Base-by-base conservation (phyloP, 2,797 vertebrate species). In the Eulemur coronatus region DNA sequence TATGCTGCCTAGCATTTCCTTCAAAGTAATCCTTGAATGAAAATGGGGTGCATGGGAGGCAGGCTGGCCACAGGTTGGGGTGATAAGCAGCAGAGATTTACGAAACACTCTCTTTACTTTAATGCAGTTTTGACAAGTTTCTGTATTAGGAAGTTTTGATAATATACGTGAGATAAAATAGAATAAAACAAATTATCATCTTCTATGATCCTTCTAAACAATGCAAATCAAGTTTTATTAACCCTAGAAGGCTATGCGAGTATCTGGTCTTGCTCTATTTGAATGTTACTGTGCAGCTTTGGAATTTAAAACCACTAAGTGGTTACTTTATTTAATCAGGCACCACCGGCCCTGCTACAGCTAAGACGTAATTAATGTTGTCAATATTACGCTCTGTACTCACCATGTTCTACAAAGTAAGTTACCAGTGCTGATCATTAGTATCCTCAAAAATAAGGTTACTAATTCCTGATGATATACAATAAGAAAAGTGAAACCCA, bases 21-120 rank as follows among this genome's bases (percentile, higher is more conserved):
- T 79, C 41, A 9, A 4, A 15, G 72, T 48, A 18, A 55, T 9
- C 55, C 72, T 28, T 38, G 17, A 43, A 24, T 13, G 24, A 33
- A 30, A 11, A 46, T 0, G 6, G 5, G 4, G 1, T 1, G 3
- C 3, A 8, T 41, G 13, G 24, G 26, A 17, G 28, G n/a, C 30
- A 35, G 5, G 35, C 2, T 50, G 69, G 55, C 43, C 43, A 5
- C 3, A 10, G 61, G 43, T 7, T 6, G 7, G 20, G 43, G 38
- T 1, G 35, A 17, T 13, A n/a, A 14, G n/a, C 30, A 12, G 1
- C 2, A 17, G 50, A 12, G 9, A 9, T 55, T 2, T 6, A 5
- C 1, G 0, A 0, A 3, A 8, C 7, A 5, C 46, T 28, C 46
- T 38, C 4, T 17, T 17, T 14, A 3, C 24, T 57, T 11, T 59